Evolutionary conservation across 2,113 vertebrate species (phyloP), one percentile per base, ranked within the genome.

Genomic region (Melanostigma gelatinosum): DNA sequence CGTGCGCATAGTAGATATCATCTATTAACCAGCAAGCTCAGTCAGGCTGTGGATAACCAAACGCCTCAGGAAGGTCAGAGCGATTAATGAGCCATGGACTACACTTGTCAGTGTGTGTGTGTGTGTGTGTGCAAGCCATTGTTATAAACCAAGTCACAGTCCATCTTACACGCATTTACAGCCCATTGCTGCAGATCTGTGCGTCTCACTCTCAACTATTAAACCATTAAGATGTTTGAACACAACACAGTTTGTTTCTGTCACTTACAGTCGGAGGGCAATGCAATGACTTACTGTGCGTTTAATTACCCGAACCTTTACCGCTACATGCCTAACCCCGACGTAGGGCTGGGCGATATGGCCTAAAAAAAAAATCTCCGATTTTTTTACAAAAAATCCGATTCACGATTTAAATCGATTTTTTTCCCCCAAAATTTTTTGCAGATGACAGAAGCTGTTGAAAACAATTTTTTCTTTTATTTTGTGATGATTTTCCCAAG

Each of bases 1-100:
- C 55, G 66, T 62, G 8, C 74, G 57, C 65, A 27, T 52, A 3
- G 57, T 63, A 4, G 22, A 63, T 63, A 62, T 64, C 27, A 75
- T 80, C 61, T 69, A 75, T 83, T 79, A 75, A 55, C 55, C 66
- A 52, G 42, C 68, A 62, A 82, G 75, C 18, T 82, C 68, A 84
- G 68, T 70, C 48, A 67, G 57, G 58, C 67, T 79, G 62, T 24
- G 67, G 72, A 57, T 85, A 82, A 61, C 36, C 18, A 58, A 72
- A 67, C n/a, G 75, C 34, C 12, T 64, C 44, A 61, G 22, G 62
- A 78, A 80, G 82, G 87, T 87, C 82, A 61, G 24, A 66, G 46
- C 32, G 20, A 79, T 79, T 79, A 85, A 85, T 79, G 75, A 40
- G 57, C 72, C 58, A 61, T 73, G 55, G 85, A 65, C 55, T 70